Evolutionary conservation across 2,797 vertebrate genomes (phyloP), one percentile per base, ranked within the genome.

Genomic region (Anabacerthia variegaticeps): DNA sequence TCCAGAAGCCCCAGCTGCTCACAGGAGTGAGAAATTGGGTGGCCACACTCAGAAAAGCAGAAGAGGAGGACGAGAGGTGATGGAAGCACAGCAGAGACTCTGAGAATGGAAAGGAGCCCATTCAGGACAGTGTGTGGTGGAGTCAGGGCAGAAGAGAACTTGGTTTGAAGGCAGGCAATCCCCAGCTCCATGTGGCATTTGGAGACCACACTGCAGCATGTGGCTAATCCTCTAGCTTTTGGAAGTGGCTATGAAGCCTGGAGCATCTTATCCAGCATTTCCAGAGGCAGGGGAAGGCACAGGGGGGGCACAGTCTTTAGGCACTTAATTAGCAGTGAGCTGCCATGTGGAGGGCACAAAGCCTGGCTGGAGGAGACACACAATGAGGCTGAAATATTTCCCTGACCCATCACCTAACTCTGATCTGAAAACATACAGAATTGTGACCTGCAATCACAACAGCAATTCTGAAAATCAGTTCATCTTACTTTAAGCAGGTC

Each of bases 1-100:
- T 90, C 65, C 83, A 91, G 56, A 52, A 85, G 68, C n/a, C 49
- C 55, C 62, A 92, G 92, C 86, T 94, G 75, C 61, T 78, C 37
- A 6, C 69, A 44, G 34, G 26, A 85, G 52, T 24, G 68, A 80
- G 72, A 23, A 85, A 88, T 63, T 8, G 56, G 65, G 69, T 63
- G 78, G 52, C 26, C 69, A 55, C 9, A 1, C 43, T 91, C n/a
- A 4, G 36, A 8, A 48, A 51, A 37, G 21, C n/a, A 46, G 32
- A 12, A 32, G 13, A 10, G 32, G 5, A n/a, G 39, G 27, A n/a
- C 32, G 27, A 55, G 14, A 4, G 6, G 8, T 27, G 41, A 41
- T 21, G 43, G 36, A 44, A 87, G 51, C 24, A 28, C 5, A 51
- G 44, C 14, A 49, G 36, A 62, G 7, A 20, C 7, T 24, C n/a